Conservation (phyloP, 92 coral and sea anemone genomes). For the Palythoa heliodiscus region DNA sequence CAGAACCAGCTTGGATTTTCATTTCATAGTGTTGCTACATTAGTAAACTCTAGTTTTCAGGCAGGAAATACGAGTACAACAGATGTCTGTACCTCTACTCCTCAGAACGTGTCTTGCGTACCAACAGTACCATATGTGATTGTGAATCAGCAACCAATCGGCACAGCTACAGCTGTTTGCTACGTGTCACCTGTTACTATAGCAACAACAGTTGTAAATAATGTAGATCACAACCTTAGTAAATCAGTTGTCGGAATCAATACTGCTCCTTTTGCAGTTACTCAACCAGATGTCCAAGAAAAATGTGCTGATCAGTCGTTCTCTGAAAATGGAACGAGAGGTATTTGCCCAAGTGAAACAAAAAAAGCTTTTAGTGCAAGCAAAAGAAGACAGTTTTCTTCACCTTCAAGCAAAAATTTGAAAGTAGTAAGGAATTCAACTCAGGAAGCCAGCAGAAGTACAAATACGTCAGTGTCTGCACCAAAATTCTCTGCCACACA, state of each 20-base stretch:
- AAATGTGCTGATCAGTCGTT: conserved; percentile 8
- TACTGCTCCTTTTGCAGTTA: conserved; percentile 25
- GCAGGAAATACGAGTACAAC: conserved; percentile 20
- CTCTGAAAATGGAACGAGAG: conserved; percentile 4
- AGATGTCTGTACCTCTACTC: not conserved
- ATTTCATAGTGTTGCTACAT: conserved; percentile 41
- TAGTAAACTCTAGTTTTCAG: conserved; percentile 27
- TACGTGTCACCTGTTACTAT: conserved; percentile 43
- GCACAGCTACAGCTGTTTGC: conserved; percentile 33
- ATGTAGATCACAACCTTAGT: not conserved
- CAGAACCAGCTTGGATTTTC: conserved; percentile 38
- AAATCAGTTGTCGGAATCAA: not conserved
- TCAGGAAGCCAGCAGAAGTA: not conserved
- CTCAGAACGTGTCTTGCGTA: conserved; percentile 26
- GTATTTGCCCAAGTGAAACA: not conserved
- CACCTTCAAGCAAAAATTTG: conserved; percentile 1
- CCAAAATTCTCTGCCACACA: not conserved
- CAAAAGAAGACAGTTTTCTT: conserved; percentile 14
- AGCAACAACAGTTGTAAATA: conserved; percentile 30
- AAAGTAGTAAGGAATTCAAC: not conserved
- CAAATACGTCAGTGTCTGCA: not conserved
- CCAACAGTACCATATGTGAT: conserved; percentile 40
- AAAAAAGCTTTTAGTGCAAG: not conserved
- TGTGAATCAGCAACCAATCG: conserved; percentile 32
- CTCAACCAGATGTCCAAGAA: conserved; percentile 4